Evolutionary conservation across 1,140 invertebrate genomes (phyloP).

Genomic region (Apocrypta bakeri): DNA sequence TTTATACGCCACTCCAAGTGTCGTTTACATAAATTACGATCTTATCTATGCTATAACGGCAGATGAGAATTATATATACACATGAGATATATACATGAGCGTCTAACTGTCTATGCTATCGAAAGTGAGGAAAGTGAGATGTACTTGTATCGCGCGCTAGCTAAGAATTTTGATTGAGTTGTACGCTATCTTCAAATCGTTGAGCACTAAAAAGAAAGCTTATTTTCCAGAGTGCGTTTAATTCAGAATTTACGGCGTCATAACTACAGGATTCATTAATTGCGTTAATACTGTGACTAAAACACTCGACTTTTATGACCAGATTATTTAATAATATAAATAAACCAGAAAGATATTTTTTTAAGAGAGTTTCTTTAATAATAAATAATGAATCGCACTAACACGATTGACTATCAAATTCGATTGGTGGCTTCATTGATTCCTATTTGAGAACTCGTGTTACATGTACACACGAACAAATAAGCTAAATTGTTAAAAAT

Average conservation of each 20-base stretch:
- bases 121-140: background rate
- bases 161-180: background rate
- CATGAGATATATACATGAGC: background rate
- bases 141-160: background rate
- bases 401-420: background rate
- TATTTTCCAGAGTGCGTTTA: too few relatives aligned
- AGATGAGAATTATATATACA: background rate
- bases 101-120: too few relatives aligned
- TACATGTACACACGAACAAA: background rate
- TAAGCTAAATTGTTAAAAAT: background rate
- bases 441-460: background rate
- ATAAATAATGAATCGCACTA: background rate
- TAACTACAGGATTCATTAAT: background rate
- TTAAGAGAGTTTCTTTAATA: too few relatives aligned
- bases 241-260: background rate
- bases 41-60: background rate
- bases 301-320: background rate
- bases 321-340: too few relatives aligned
- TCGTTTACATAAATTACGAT: constrained; percentile 12
- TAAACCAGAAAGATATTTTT: too few relatives aligned
- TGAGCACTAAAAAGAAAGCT: too few relatives aligned
- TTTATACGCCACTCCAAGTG: background rate
- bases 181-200: background rate
- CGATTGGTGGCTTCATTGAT: constrained; percentile 9
- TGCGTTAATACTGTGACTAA: background rate